Conservation (phyloP, 1,140 invertebrate genomes). For the Bombus superbus region DNA sequence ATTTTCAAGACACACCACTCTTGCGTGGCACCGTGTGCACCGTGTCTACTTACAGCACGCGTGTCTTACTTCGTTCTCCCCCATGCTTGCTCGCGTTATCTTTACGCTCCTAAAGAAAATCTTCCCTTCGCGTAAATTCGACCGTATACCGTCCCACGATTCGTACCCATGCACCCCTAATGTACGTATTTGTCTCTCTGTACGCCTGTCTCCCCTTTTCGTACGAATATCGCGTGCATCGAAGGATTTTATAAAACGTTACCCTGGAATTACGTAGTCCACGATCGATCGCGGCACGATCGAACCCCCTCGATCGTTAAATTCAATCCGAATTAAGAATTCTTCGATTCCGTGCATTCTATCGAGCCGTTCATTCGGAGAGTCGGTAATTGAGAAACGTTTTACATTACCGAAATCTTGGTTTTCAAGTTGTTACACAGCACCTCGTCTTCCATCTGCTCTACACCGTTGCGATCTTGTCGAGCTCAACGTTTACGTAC, state of each 20-base stretch:
- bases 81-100: conserved; percentile 37
- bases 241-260: conserved; percentile 55
- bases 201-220: not conserved
- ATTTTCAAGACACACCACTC: not conserved
- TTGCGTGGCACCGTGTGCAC: conserved; percentile 24
- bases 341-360: too few relatives aligned
- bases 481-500: too few relatives aligned
- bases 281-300: conserved; percentile 42
- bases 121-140: not conserved
- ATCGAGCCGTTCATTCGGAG: not conserved
- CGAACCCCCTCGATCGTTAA: not conserved
- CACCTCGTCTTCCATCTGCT: too few relatives aligned
- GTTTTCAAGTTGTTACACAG: too few relatives aligned
- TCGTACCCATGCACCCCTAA: not conserved
- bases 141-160: not conserved
- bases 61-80: not conserved
- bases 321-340: too few relatives aligned
- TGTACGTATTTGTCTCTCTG: conserved; percentile 14
- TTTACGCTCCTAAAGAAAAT: not conserved
- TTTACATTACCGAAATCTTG: too few relatives aligned
- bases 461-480: too few relatives aligned
- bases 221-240: not conserved
- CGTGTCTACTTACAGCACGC: conserved; percentile 20
- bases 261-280: conserved; percentile 54
- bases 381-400: too few relatives aligned